phyloP scores from a whole-genome alignment of 2,113 vertebrate genomes.

The Zootoca vivipara region DNA sequence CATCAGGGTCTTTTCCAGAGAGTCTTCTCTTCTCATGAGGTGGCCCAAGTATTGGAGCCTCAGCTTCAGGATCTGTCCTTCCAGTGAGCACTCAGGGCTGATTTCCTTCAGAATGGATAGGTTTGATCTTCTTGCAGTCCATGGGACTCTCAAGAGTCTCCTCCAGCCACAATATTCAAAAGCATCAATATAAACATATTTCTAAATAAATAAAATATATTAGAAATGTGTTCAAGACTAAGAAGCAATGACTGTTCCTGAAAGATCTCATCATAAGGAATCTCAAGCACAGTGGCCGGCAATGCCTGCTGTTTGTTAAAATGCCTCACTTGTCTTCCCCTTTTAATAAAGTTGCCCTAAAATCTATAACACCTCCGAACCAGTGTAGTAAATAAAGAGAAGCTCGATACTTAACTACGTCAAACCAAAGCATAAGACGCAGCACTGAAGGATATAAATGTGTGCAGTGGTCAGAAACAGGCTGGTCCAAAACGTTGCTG shows the following conservation, averaged over 20 bases:
- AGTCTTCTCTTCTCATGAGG: too few relatives aligned
- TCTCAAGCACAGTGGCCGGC: neutral
- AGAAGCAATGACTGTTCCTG: conserved; percentile 3
- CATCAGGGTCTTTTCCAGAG: too few relatives aligned
- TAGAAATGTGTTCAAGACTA: conserved; percentile 15
- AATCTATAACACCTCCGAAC: conserved; percentile 33
- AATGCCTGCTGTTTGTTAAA: conserved; percentile 26
- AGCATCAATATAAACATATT: too few relatives aligned
- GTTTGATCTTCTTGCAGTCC: too few relatives aligned
- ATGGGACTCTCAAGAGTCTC: too few relatives aligned
- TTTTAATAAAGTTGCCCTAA: conserved; percentile 41
- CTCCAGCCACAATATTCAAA: too few relatives aligned
- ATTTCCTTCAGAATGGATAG: too few relatives aligned
- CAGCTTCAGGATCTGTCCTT: too few relatives aligned
- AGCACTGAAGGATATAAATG: conserved; percentile 30
- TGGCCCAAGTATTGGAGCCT: too few relatives aligned
- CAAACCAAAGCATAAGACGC: conserved; percentile 34
- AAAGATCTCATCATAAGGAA: neutral
- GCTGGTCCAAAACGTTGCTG: neutral
- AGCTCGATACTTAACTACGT: conserved; percentile 47
- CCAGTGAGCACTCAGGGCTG: too few relatives aligned
- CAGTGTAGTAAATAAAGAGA: conserved; percentile 42
- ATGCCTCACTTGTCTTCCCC: conserved; percentile 10
- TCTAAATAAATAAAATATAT: neutral
- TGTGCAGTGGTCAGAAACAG: neutral